Evolutionary conservation across 2,113 vertebrate species (phyloP), one percentile per base, ranked within the genome.

Genomic region (Carassius gibelio): DNA sequence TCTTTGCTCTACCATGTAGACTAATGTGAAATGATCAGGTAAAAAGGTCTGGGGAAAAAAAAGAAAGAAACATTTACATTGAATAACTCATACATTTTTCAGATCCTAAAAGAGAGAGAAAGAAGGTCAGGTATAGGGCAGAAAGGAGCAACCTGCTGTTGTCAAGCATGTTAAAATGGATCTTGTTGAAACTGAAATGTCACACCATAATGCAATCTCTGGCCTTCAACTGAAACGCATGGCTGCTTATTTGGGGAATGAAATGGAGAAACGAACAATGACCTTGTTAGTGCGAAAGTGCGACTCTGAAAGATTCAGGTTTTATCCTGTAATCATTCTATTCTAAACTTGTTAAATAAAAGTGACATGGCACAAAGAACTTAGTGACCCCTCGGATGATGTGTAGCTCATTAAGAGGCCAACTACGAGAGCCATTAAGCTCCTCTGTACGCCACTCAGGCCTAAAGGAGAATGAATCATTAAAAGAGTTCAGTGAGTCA

Each of bases 161-260:
- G 66, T 74, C 81, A 83, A 69, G 74, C 66, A 81, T 79, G 23
- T 72, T 57, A 85, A 59, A 57, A 79, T 34, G 38, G 66, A 59
- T 59, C 57, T 59, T 77, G 23, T 77, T 77, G 75, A 52, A 57
- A 21, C 55, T 3, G 59, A 83, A 55, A 74, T 59, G 81, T 72
- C 68, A 82, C 64, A 83, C 48, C 48, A 64, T 30, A 64, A 45
- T 45, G 66, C 30, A 26, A 72, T 34, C 19, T 83, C 66, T 21
- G 34, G 11, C 17, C 30, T 42, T 72, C 80, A 23, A 69, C 62
- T 21, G 26, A 36, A 82, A 68, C 5, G 80, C 62, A 83, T 57
- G 81, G 81, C 66, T 52, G 50, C 42, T 69, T 81, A 52, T 68
- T 48, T 61, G 38, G n/a, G 23, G 66, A 45, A 45, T 45, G n/a